Evolutionary conservation across 2,113 vertebrate genomes (phyloP).

Genomic region (Gorilla gorilla): DNA sequence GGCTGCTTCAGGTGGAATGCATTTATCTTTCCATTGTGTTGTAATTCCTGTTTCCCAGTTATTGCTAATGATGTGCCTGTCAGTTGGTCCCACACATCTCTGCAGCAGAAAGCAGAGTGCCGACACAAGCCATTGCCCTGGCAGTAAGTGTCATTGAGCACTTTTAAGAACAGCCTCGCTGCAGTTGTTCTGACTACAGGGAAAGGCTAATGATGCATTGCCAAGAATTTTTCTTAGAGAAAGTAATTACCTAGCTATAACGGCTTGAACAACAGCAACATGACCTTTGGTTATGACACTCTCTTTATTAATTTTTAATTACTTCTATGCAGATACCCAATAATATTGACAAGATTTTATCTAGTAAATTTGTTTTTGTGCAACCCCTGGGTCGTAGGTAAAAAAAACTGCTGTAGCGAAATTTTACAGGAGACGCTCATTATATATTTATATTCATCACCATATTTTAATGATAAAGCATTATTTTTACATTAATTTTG

Average conservation of each 20-base stretch:
- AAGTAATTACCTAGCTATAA: constrained; percentile 40
- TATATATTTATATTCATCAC: not conserved
- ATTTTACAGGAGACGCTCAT: not conserved
- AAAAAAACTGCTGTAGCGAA: not conserved
- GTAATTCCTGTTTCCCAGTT: constrained; percentile 29
- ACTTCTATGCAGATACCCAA: not conserved
- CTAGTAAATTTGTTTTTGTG: not conserved
- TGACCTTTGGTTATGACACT: constrained; percentile 25
- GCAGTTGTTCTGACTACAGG: constrained; percentile 36
- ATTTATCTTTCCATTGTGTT: constrained; percentile 24
- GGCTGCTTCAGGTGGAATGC: not conserved
- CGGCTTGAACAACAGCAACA: constrained; percentile 1
- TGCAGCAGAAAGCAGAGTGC: not conserved
- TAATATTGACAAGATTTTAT: not conserved
- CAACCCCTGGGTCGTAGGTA: not conserved
- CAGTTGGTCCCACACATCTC: not conserved
- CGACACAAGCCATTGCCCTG: not conserved
- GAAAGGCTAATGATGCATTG: constrained; percentile 38
- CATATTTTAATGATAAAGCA: not conserved
- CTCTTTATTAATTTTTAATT: constrained; percentile 22
- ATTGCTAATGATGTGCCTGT: constrained; percentile 23
- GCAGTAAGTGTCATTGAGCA: not conserved
- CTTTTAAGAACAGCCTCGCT: not conserved
- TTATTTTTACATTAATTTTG: constrained; percentile 31
- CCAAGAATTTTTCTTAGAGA: constrained; percentile 33